Conservation (phyloP, 2,113 vertebrate genomes). For the Epinephelus lanceolatus region DNA sequence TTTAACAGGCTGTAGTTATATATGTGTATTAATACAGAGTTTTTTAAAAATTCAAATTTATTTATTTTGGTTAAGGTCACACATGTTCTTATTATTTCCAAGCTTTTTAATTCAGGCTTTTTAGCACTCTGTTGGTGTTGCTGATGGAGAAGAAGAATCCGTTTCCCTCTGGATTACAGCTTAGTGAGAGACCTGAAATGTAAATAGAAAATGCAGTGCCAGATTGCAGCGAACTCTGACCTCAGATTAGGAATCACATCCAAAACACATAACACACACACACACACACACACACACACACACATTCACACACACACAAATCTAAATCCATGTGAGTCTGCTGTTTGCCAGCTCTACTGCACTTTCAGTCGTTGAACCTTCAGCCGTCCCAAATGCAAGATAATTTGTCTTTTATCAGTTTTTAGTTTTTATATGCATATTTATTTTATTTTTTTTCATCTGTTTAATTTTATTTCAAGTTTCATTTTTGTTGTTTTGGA, state of each 20-base stretch:
- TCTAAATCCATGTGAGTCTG: conserved; percentile 18
- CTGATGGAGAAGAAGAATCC: background rate
- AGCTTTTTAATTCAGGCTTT: background rate
- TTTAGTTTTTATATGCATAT: background rate
- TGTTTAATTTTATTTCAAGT: background rate
- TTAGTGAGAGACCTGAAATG: conserved; percentile 40
- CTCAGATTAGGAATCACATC: conserved; percentile 50
- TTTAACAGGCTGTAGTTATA: no score
- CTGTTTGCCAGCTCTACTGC: background rate
- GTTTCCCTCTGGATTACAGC: conserved; percentile 40
- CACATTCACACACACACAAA: background rate
- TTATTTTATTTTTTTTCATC: background rate
- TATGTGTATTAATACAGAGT: no score
- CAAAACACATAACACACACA: background rate
- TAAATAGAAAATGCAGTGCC: conserved; percentile 34
- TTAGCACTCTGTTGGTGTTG: background rate
- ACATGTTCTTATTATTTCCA: background rate
- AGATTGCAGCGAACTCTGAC: conserved; percentile 30
- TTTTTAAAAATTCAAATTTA: no score
- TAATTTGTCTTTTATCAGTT: background rate
- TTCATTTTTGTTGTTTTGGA: background rate
- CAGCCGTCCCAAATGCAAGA: background rate
- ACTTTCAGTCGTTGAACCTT: background rate
- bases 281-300: background rate
- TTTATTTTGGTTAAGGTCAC: background rate